A percentile compares a stretch with the other conserved stretches of the same genome.
phyloP scores from a whole-genome alignment of 2,797 vertebrate species.

The Dicrostonyx torquatus region DNA sequence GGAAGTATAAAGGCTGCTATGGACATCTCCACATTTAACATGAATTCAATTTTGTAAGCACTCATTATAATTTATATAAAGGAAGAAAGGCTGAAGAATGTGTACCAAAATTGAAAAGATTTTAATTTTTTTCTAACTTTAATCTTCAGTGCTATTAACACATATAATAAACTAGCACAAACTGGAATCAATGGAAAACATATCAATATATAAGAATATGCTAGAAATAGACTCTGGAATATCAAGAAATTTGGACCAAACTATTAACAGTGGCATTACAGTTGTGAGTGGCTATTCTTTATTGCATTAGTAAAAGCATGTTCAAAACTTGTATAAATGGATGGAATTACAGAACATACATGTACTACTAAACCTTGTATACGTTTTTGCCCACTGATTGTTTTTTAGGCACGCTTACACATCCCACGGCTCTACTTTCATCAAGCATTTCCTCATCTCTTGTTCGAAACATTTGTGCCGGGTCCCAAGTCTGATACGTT shows the following conservation, averaged over 20 bases:
- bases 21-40: neutral
- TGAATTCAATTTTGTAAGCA: neutral
- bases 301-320: neutral
- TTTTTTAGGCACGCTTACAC: neutral
- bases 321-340: neutral
- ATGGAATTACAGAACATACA: neutral
- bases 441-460: neutral
- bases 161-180: neutral
- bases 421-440: neutral
- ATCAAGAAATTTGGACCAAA: constrained; percentile 23
- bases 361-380: neutral
- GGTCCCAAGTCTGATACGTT: neutral
- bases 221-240: neutral
- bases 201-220: constrained; percentile 31
- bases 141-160: constrained; percentile 23
- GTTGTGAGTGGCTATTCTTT: neutral
- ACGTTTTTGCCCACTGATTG: neutral
- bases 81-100: neutral
- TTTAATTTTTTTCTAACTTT: constrained; percentile 34
- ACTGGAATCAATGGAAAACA: neutral
- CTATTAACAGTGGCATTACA: constrained; percentile 8
- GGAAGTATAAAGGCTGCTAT: neutral
- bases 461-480: neutral
- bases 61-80: neutral
- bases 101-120: neutral